A percentile compares a stretch with the other conserved stretches of the same genome.
Conservation (phyloP, 35 echinoderm and acorn worm species). For the Diadema setosum region DNA sequence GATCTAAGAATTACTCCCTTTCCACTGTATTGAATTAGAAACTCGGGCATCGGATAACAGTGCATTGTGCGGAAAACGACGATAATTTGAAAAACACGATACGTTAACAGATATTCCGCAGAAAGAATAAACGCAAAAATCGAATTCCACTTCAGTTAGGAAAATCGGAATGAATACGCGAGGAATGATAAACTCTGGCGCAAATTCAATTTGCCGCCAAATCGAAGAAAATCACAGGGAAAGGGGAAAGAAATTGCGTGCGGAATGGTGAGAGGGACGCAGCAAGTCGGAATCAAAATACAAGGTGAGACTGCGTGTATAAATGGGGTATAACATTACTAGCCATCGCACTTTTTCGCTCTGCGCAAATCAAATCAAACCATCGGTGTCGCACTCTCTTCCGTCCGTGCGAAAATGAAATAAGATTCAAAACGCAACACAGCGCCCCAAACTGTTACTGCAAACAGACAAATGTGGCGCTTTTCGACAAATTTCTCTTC, state of each 20-base stretch:
- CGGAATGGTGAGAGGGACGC: background rate
- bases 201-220: background rate
- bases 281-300: slow-evolving; percentile 1
- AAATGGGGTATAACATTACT: slow-evolving; percentile 5
- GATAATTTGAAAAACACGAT: slow-evolving; percentile 1
- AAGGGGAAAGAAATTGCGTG: background rate
- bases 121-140: background rate
- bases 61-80: background rate
- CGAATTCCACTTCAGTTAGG: background rate
- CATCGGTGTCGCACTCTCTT: background rate
- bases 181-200: background rate
- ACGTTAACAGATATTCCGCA: background rate
- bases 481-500: background rate
- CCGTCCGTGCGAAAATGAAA: background rate
- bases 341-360: background rate
- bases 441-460: slow-evolving; percentile 7
- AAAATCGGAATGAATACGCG: background rate
- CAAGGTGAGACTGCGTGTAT: background rate
- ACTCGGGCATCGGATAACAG: background rate
- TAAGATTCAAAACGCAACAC: background rate
- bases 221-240: slow-evolving; percentile 3
- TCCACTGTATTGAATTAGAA: background rate
- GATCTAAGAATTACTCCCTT: background rate
- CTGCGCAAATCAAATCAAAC: background rate
- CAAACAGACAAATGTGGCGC: slow-evolving; percentile 1